Conservation (phyloP, 2,888 invertebrate species). For the Pediacus dermestoides region DNA sequence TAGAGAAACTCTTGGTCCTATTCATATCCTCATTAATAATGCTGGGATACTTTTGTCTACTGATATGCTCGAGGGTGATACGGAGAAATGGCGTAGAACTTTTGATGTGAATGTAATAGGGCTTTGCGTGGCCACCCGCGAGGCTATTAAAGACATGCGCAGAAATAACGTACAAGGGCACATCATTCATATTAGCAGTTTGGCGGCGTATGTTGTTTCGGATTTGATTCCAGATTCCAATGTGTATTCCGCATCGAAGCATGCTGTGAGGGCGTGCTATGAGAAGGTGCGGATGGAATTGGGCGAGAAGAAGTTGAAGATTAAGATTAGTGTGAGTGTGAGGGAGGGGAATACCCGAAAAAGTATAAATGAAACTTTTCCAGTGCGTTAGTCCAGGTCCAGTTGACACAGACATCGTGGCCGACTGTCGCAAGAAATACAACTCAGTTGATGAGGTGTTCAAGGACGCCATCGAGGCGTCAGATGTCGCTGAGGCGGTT, state of each 20-base stretch:
- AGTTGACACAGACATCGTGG: not conserved
- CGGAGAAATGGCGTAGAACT: constrained; percentile 1
- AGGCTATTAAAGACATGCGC: constrained; percentile 1
- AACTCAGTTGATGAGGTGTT: constrained; percentile 2
- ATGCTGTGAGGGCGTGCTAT: not conserved
- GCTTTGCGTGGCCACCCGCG: constrained; percentile 4
- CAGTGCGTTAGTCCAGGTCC: constrained; percentile 7
- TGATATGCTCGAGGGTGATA: constrained; percentile 2
- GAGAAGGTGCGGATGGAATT: constrained; percentile 1
- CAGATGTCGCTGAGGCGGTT: constrained; percentile 4
- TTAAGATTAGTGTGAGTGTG: constrained; percentile 4
- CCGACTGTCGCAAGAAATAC: not conserved
- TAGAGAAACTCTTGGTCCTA: not conserved
- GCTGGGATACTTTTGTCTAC: constrained; percentile 1
- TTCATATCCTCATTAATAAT: constrained; percentile 9
- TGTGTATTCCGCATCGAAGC: constrained; percentile 3
- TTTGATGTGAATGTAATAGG: constrained; percentile 7
- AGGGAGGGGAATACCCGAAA: not conserved
- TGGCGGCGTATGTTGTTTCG: not conserved
- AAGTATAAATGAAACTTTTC: not conserved
- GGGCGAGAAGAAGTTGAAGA: not conserved
- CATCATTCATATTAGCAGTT: constrained; percentile 5
- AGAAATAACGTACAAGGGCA: constrained; percentile 3
- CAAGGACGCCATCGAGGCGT: not conserved
- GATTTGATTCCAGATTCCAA: not conserved